A percentile compares a stretch with the other conserved stretches of the same genome.
Conservation (phyloP, 2,113 vertebrate genomes). For the Petrocephalus microphthalmus region DNA sequence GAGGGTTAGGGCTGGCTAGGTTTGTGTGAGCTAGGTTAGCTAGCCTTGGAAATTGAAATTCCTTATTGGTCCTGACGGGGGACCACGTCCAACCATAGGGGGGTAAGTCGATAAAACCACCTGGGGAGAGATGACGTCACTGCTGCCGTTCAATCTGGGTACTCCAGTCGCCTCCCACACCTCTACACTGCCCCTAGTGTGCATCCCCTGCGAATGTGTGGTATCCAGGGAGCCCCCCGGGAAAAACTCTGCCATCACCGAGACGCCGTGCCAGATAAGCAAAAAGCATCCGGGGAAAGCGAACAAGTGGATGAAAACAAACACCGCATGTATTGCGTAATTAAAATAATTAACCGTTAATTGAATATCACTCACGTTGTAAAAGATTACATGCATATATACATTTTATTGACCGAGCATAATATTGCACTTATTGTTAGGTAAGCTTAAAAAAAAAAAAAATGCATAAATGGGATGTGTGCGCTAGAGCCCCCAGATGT, state of each 20-base stretch:
- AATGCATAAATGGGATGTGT: background rate
- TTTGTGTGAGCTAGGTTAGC: background rate
- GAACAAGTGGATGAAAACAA: background rate
- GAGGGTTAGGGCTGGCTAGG: background rate
- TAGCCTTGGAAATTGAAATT: background rate
- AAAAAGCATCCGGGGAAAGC: background rate
- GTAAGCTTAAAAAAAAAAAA: background rate
- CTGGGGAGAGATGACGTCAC: conserved; percentile 40
- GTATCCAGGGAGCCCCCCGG: background rate
- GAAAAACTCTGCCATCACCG: background rate
- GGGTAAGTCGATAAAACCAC: conserved; percentile 49
- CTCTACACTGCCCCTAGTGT: no score
- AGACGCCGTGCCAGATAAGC: background rate
- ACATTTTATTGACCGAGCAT: background rate
- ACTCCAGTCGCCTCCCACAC: background rate
- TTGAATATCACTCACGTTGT: background rate
- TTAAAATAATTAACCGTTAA: background rate
- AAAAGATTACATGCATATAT: background rate
- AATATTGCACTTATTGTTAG: background rate
- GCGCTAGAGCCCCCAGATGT: conserved; percentile 25
- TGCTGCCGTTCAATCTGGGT: background rate
- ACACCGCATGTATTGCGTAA: background rate
- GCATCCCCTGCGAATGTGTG: background rate
- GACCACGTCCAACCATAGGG: conserved; percentile 40
- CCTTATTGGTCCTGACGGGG: conserved; percentile 19